Percentiles rank a stretch among this genome's conserved stretches.
phyloP scores from a whole-genome alignment of 1,140 invertebrate species.

The Drosophila trapezifrons region DNA sequence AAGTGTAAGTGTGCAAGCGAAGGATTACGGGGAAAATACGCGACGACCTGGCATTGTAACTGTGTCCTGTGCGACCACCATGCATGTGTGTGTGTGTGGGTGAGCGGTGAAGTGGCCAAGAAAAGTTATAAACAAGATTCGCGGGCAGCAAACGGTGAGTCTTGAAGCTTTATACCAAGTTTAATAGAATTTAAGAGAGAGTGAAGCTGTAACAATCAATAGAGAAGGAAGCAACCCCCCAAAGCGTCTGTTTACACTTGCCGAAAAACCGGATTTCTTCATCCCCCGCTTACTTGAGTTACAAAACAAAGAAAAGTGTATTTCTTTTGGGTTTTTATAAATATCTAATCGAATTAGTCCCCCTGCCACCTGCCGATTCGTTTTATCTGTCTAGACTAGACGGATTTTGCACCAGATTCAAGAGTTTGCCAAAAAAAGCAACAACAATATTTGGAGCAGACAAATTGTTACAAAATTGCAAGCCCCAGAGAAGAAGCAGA shows the following conservation, averaged over 20 bases:
- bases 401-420: slow-evolving; percentile 35
- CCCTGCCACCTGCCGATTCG: slow-evolving; percentile 12
- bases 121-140: slow-evolving; percentile 9
- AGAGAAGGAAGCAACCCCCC: slow-evolving; percentile 9
- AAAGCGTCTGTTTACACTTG: slow-evolving; percentile 4
- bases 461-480: slow-evolving; percentile 75
- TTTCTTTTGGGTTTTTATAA: neutral
- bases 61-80: slow-evolving; percentile 4
- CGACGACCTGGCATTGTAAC: neutral
- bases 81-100: slow-evolving; percentile 21
- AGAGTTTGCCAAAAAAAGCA: slow-evolving; percentile 34
- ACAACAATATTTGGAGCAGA: slow-evolving; percentile 41
- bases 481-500: slow-evolving; percentile 8
- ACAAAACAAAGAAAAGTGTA: slow-evolving; percentile 16
- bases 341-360: slow-evolving; percentile 14
- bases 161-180: neutral
- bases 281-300: slow-evolving; percentile 11
- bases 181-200: neutral
- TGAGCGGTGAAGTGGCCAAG: neutral
- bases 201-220: slow-evolving; percentile 11
- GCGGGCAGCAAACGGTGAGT: slow-evolving; percentile 13
- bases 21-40: slow-evolving; percentile 17
- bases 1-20: neutral
- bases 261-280: slow-evolving; percentile 20
- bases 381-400: slow-evolving; percentile 24